Base-by-base conservation (phyloP, 2,113 vertebrate species). In the Etheostoma spectabile region DNA sequence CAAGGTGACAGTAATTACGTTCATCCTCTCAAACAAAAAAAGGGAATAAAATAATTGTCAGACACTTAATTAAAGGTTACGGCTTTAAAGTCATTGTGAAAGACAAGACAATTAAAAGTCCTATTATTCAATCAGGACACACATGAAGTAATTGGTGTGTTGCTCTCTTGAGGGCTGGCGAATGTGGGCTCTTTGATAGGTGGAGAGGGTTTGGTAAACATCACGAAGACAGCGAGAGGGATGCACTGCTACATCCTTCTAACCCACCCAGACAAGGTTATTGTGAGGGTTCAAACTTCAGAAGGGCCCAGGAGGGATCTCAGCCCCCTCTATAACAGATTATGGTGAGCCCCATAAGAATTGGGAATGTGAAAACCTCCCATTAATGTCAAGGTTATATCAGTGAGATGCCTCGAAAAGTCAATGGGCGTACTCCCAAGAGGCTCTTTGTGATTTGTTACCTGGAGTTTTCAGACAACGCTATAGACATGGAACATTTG, bases 41-140 rank as follows among this genome's bases (percentile, higher is more conserved):
- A 76, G 77, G 70, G 59, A 93, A 89, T 85, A 76, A 85, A 91
- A 89, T 89, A 93, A 94, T 93, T 90, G 91, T 70, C 74, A 79
- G 84, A 71, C 86, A 82, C 87, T 93, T 95, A 93, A 94, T 95
- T 94, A 95, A 92, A 92, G 92, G 93, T 91, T 94, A 93, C 73
- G 62, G 89, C 90, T 92, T 91, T 93, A 83, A 89, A 84, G 57
- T 92, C 91, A 94, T 94, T 92, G 91, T 93, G 77, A 93, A 94
- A 93, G 92, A 94, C 93, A 94, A 92, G 90, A 93, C 93, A 93
- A 95, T 96, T 95, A 93, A 93, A 93, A 89, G 88, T 86, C 88
- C 75, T 76, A 84, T 95, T 94, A 95, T 93, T 95, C 85, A 89
- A 89, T 94, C 88, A 87, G 91, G 87, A 89, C 91, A 89, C 81